Conservation (phyloP, 2,888 invertebrate species). For the Acleris sparsana region DNA sequence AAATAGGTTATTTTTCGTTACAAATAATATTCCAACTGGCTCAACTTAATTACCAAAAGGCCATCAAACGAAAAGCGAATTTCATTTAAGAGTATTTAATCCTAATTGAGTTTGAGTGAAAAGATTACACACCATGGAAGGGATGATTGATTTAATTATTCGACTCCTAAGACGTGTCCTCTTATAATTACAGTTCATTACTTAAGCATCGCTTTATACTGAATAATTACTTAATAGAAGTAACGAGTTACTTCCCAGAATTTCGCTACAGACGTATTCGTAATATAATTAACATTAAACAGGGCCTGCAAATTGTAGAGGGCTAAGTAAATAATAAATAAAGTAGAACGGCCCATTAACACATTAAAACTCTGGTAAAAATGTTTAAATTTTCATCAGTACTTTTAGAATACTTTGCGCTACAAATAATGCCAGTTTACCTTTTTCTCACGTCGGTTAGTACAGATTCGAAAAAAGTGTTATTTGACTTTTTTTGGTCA, state of each 20-base stretch:
- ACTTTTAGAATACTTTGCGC: too few relatives aligned
- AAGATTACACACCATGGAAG: conserved; percentile 78
- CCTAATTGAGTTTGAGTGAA: conserved; percentile 74
- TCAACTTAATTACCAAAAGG: conserved; percentile 50
- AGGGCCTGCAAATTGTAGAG: conserved; percentile 67
- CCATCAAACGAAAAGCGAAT: conserved; percentile 66
- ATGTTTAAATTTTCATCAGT: too few relatives aligned
- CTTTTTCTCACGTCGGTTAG: too few relatives aligned
- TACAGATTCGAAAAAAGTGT: too few relatives aligned
- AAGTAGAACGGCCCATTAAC: conserved; percentile 44
- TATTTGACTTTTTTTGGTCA: too few relatives aligned
- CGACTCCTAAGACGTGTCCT: conserved; percentile 79
- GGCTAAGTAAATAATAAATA: conserved; percentile 64
- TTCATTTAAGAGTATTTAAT: conserved; percentile 72
- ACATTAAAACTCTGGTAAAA: not conserved
- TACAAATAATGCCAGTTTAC: too few relatives aligned
- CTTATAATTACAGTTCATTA: conserved; percentile 82
- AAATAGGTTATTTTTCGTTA: conserved; percentile 54
- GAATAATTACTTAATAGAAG: conserved; percentile 83
- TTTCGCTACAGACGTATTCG: conserved; percentile 57
- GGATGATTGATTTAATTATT: conserved; percentile 83
- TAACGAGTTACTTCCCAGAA: conserved; percentile 79
- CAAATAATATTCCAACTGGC: conserved; percentile 50
- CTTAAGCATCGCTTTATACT: conserved; percentile 81
- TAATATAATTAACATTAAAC: conserved; percentile 77